phyloP scores from a whole-genome alignment of 2,113 vertebrate species.

The Saccopteryx bilineata region DNA sequence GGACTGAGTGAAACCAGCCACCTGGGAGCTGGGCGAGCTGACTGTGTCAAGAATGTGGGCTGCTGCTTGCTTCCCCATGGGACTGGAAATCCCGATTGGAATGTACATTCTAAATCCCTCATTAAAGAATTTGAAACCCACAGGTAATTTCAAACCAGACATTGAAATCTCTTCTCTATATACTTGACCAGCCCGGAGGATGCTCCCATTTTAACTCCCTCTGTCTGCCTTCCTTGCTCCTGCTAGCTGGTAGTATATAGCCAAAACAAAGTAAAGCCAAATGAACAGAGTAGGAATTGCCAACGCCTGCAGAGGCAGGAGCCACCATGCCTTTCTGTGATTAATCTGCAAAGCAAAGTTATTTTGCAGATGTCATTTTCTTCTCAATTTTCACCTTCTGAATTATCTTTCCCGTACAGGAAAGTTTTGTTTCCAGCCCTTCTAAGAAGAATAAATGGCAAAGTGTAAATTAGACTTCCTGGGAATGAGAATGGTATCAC shows the following conservation, averaged over 20 bases:
- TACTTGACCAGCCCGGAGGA: neutral
- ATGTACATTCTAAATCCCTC: conserved; percentile 76
- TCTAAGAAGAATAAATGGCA: conserved; percentile 19
- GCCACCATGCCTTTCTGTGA: neutral
- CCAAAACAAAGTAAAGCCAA: conserved; percentile 53
- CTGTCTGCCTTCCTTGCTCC: conserved; percentile 26
- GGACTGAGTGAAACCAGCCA: neutral
- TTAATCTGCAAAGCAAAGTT: neutral
- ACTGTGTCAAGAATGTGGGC: conserved; percentile 68
- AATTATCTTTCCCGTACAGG: conserved; percentile 5
- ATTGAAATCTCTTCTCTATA: neutral
- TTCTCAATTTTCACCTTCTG: neutral
- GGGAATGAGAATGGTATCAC: neutral
- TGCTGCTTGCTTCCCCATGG: conserved; percentile 50
- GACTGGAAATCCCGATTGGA: conserved; percentile 81
- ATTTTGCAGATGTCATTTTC: neutral
- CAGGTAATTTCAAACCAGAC: neutral
- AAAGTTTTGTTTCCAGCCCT: conserved; percentile 25
- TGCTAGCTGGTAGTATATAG: conserved; percentile 27
- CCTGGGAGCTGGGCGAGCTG: neutral
- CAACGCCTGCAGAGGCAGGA: neutral
- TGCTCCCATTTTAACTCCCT: neutral
- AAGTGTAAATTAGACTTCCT: neutral
- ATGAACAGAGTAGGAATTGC: conserved; percentile 20
- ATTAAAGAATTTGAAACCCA: neutral